Evolutionary conservation across 2,113 vertebrate species (phyloP).

Genomic region (Mustela nigripes): DNA sequence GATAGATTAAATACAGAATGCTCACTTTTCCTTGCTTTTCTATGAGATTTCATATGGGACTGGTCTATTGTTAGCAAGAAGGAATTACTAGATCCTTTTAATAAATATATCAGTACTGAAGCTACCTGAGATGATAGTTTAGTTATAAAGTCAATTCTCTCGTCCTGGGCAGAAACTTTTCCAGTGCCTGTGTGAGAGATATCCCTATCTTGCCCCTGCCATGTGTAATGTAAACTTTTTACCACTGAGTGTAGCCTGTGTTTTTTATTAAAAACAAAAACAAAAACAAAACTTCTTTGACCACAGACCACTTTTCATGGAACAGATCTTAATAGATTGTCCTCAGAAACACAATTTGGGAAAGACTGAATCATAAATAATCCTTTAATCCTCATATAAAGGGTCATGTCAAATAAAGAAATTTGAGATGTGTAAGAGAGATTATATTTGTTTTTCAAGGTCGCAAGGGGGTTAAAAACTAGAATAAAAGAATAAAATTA

Average conservation of each 20-base stretch:
- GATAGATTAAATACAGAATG: constrained; percentile 7
- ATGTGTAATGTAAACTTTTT: neutral
- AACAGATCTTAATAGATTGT: neutral
- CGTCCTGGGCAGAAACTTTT: neutral
- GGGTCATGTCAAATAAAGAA: constrained; percentile 5
- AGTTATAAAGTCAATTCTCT: neutral
- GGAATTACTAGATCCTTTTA: neutral
- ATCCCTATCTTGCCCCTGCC: neutral
- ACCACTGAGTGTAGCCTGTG: neutral
- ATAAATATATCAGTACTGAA: neutral
- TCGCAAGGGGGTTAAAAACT: neutral
- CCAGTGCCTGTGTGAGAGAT: neutral
- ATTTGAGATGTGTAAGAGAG: neutral
- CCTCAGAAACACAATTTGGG: neutral
- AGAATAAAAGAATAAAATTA: constrained; percentile 26
- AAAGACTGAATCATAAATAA: constrained; percentile 12
- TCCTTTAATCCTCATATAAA: neutral
- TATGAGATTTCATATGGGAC: neutral
- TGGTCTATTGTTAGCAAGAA: neutral
- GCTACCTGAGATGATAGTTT: neutral
- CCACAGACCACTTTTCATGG: neutral
- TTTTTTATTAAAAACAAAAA: neutral
- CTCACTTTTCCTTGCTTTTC: constrained; percentile 28
- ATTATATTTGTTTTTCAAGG: neutral
- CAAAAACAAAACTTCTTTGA: neutral